Conservation (phyloP, 2,113 vertebrate genomes). For the Istiophorus platypterus region DNA sequence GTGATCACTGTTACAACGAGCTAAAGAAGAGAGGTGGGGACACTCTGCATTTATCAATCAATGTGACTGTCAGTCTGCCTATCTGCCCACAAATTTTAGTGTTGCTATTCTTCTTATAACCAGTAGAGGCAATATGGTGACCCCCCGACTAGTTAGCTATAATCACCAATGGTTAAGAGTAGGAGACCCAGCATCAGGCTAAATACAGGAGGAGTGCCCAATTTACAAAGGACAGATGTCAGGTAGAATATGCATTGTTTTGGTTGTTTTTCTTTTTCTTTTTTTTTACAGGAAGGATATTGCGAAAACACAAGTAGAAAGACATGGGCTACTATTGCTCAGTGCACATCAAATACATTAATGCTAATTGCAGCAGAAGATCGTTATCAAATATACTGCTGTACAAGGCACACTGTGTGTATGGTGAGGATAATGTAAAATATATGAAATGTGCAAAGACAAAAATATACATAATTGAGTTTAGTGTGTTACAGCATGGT, state of each 20-base stretch:
- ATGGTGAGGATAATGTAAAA: background rate
- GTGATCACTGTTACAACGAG: slow-evolving; percentile 93
- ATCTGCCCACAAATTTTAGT: no score
- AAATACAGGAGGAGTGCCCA: background rate
- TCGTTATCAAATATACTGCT: background rate
- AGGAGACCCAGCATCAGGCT: background rate
- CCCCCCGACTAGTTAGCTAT: background rate
- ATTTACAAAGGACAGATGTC: background rate
- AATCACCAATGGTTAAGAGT: background rate
- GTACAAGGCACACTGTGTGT: background rate
- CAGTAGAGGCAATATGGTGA: background rate
- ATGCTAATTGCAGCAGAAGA: background rate
- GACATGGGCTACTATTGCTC: background rate
- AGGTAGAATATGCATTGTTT: background rate
- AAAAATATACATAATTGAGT: background rate
- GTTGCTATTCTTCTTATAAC: background rate
- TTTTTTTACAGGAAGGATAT: slow-evolving; percentile 2
- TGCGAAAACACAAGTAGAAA: background rate
- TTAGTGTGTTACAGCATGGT: no score
- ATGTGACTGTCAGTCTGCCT: background rate
- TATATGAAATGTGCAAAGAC: background rate
- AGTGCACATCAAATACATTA: background rate
- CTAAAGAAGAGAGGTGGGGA: slow-evolving; percentile 89
- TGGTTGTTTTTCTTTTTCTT: no score
- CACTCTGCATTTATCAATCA: background rate